Evolutionary conservation across 2,113 vertebrate genomes (phyloP), one percentile per base, ranked within the genome.

Genomic region (Pollachius pollachius): DNA sequence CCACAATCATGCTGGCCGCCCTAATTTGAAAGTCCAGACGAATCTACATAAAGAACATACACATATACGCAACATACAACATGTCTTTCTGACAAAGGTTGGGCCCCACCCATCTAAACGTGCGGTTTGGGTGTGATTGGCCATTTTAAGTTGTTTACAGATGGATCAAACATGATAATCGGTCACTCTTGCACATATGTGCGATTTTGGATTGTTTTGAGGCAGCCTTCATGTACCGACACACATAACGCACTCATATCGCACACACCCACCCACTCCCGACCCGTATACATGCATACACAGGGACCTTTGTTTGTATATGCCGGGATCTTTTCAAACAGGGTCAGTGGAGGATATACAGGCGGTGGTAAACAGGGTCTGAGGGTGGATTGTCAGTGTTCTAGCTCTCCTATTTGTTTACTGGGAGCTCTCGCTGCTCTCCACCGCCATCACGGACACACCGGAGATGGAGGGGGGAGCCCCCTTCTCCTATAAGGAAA

Each of bases 251-350:
- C 37, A 41, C 37, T 8, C 37, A 41, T 11, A 41, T 8, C 1
- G 57, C 15, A 13, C 65, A 2, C 62, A n/a, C 69, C 64, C 69
- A 15, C 15, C n/a, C 17, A 56, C 25, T 11, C 16, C 4, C 57
- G 60, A n/a, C 16, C 7, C 57, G 60, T 27, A 69, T 62, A 70
- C 73, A 66, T 76, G 67, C 75, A 75, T 79, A 80, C 62, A 74
- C 71, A 60, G 77, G 71, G 68, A 5, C 73, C 52, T 65, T 85
- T 89, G 89, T 89, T 87, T 89, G 85, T 81, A 84, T 84, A 80
- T 78, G 73, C 1, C 8, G 73, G 78, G 79, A 72, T 86, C 82
- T 86, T 89, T 85, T 89, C 82, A 88, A 89, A 89, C 81, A 79
- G 75, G 82, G 64, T 75, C 78, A 71, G 71, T 52, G 76, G 76